Base-by-base conservation (phyloP, 2,113 vertebrate species). In the Notarius lentiginosus region DNA sequence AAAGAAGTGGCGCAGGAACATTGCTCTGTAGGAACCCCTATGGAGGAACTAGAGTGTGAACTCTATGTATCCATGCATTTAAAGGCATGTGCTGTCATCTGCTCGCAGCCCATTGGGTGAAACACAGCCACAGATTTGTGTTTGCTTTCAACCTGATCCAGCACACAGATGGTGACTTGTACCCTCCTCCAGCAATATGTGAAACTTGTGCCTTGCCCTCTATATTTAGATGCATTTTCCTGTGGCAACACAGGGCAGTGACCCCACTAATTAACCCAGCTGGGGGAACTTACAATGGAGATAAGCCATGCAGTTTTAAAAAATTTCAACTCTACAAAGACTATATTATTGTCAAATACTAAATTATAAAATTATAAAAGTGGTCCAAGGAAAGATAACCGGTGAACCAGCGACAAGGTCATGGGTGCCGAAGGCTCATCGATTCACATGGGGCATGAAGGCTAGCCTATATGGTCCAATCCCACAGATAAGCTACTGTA, bases 131-230 rank as follows among this genome's bases (percentile, higher is more conserved):
- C 85, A 49, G 65, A 84, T 87, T 70, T 84, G 51, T 75, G 84
- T 83, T 87, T 75, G 75, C 83, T 87, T 88, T 87, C 65, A 85
- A 86, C 86, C 63, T 61, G 63, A 84, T 88, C 77, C 82, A 84
- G 51, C 82, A 49, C 84, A 88, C 90, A 88, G 90, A 91, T 89
- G 84, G 79, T 82, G 86, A 22, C 60, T 85, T 86, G 75, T 30
- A 66, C 60, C 58, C 75, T 81, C 55, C 75, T 83, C n/a, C 81
- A 11, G 41, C n/a, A 34, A 70, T 65, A 77, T 56, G 60, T 53
- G 49, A 22, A 86, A 85, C 30, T 83, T 82, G 53, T 7, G 55
- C 79, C 53, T 34, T 83, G 22, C 51, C 61, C 5, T 60, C 88
- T 58, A 34, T 60, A 79, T 55, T 70, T 70, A 49, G 41, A 49